Conservation (phyloP, 2,113 vertebrate species). For the Periophthalmodon schlosseri region DNA sequence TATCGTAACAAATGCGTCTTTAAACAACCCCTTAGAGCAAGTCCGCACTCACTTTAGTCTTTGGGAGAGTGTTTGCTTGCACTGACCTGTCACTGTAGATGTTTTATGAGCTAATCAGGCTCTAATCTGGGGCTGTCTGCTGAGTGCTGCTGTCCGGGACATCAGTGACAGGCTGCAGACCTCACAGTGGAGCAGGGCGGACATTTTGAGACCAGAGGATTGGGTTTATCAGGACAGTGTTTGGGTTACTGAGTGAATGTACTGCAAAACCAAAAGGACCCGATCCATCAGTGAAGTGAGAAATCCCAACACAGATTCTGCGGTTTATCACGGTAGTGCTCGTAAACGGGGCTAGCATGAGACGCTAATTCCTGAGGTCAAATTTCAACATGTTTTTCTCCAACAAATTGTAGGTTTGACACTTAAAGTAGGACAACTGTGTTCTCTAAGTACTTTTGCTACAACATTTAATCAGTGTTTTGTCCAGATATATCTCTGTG, state of each 20-base stretch:
- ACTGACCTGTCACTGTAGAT: slow-evolving; percentile 21
- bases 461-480: neutral
- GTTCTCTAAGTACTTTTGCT: neutral
- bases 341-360: slow-evolving; percentile 34
- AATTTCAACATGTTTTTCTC: neutral
- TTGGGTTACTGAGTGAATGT: slow-evolving; percentile 33
- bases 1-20: slow-evolving; percentile 24
- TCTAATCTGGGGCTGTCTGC: slow-evolving; percentile 37
- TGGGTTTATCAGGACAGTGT: slow-evolving; percentile 38
- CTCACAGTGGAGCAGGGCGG: slow-evolving; percentile 16
- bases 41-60: slow-evolving; percentile 25
- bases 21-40: neutral
- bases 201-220: slow-evolving; percentile 24
- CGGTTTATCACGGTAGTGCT: slow-evolving; percentile 15
- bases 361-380: slow-evolving; percentile 33
- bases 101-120: slow-evolving; percentile 46
- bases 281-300: slow-evolving; percentile 23
- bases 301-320: slow-evolving; percentile 20
- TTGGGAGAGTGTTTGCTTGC: slow-evolving; percentile 9
- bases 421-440: neutral
- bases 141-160: slow-evolving; percentile 19
- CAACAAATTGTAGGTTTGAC: neutral
- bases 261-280: neutral
- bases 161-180: slow-evolving; percentile 21
- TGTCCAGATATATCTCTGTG: no score